A percentile compares a stretch with the other conserved stretches of the same genome.
phyloP scores from a whole-genome alignment of 2,888 invertebrate species.

The Scelioninae gen. 1 region DNA sequence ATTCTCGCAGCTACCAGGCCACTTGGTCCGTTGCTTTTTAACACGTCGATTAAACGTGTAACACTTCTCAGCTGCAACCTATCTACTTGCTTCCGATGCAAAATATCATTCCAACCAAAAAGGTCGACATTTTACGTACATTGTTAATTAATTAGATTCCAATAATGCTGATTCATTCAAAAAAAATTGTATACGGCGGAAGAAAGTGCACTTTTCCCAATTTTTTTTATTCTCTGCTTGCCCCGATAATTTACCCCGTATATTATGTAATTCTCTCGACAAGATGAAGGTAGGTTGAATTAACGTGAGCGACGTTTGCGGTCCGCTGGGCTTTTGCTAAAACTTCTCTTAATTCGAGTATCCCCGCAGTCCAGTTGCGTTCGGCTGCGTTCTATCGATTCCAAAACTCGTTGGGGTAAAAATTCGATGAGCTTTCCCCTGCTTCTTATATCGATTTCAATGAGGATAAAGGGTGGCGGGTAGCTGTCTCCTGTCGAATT shows the following conservation, averaged over 20 bases:
- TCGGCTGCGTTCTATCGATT: constrained; percentile 55
- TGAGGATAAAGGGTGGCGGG: constrained; percentile 41
- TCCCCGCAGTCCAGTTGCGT: constrained; percentile 54
- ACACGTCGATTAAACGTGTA: constrained; percentile 14
- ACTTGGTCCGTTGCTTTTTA: constrained; percentile 46
- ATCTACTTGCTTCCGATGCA: too few species aligned
- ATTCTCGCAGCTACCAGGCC: constrained; percentile 47
- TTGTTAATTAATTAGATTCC: constrained; percentile 7
- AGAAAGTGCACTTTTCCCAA: not conserved
- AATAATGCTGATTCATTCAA: not conserved
- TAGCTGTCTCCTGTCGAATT: constrained; percentile 47
- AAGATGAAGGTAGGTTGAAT: constrained; percentile 35
- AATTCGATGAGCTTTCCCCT: constrained; percentile 48
- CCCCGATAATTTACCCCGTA: constrained; percentile 28
- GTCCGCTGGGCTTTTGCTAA: constrained; percentile 49
- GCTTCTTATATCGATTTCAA: constrained; percentile 65
- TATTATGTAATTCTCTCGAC: constrained; percentile 33
- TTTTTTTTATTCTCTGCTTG: constrained; percentile 2
- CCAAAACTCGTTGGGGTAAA: constrained; percentile 64
- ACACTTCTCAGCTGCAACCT: constrained; percentile 1
- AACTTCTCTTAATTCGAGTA: constrained; percentile 60
- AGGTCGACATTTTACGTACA: too few species aligned
- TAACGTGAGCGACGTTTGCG: constrained; percentile 44
- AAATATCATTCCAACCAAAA: too few species aligned
- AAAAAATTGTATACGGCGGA: not conserved